Conservation (phyloP, 2,113 vertebrate genomes). For the Oreochromis niloticus region DNA sequence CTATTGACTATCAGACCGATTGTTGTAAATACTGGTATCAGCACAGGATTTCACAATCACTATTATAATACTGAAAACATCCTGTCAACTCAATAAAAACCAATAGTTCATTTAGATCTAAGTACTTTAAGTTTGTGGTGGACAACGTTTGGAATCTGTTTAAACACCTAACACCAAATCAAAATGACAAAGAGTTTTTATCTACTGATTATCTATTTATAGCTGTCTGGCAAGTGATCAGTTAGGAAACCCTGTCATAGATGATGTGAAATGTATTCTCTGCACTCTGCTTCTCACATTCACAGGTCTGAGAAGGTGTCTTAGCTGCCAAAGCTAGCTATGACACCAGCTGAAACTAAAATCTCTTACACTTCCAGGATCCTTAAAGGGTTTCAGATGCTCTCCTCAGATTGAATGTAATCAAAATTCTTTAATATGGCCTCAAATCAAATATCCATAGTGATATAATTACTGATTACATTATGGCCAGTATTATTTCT, state of each 20-base stretch:
- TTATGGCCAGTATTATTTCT: background rate
- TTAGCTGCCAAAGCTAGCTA: background rate
- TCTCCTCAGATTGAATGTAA: background rate
- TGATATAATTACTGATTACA: background rate
- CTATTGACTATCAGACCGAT: background rate
- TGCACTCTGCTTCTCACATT: background rate
- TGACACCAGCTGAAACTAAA: background rate
- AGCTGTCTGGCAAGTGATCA: background rate
- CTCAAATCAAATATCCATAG: background rate
- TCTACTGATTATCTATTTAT: background rate
- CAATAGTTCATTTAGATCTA: background rate
- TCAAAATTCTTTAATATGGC: background rate
- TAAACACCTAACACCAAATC: background rate
- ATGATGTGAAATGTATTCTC: background rate
- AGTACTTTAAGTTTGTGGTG: background rate
- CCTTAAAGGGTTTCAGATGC: background rate
- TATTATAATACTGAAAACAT: background rate
- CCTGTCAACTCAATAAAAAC: background rate
- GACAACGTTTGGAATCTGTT: background rate
- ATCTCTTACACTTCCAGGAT: background rate
- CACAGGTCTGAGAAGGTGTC: background rate
- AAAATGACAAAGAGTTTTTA: background rate
- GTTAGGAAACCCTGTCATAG: background rate
- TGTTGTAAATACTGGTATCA: background rate
- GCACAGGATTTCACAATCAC: background rate